phyloP scores from a whole-genome alignment of 2,113 vertebrate species.

The Bos javanicus region DNA sequence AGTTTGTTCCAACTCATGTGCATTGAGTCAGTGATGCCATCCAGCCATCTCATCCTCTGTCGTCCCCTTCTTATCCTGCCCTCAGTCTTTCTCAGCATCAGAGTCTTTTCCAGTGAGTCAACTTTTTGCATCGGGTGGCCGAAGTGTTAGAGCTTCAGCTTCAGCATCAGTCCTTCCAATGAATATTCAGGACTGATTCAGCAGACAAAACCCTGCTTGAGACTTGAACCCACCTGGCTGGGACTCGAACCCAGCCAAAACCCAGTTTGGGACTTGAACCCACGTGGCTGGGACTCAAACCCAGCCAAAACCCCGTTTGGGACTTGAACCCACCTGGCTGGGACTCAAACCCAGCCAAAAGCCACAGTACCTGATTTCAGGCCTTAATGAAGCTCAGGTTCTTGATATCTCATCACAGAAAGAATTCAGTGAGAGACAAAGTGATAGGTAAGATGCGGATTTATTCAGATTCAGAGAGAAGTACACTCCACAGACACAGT shows the following conservation, averaged over 20 bases:
- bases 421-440: background rate
- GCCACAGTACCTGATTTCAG: background rate
- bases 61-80: background rate
- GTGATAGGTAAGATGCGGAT: background rate
- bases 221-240: background rate
- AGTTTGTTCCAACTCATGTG: background rate
- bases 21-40: background rate
- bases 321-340: background rate
- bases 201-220: background rate
- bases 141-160: background rate
- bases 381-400: background rate
- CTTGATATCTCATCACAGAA: background rate
- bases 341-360: background rate
- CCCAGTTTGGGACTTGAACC: no score
- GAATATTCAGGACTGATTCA: background rate
- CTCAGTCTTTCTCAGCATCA: background rate
- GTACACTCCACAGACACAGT: background rate
- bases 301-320: background rate
- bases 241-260: no score
- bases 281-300: no score
- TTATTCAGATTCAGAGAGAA: background rate
- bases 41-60: background rate
- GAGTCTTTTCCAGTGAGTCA: background rate
- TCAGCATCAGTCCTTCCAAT: background rate
- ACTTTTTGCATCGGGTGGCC: background rate